Conservation (phyloP, 2,888 invertebrate species). For the Harmothoe impar region DNA sequence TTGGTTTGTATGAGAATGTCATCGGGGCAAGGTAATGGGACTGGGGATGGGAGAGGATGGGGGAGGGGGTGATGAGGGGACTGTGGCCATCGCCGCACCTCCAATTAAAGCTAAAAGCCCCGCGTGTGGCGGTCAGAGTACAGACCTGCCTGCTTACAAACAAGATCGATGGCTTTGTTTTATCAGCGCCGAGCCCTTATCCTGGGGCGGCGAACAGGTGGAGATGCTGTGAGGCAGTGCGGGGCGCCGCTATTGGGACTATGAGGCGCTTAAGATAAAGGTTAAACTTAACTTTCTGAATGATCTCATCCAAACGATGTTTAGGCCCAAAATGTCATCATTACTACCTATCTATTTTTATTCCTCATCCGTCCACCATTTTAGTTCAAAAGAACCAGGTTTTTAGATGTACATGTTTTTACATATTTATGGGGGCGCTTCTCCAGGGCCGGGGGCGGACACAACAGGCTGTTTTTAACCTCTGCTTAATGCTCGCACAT, state of each 20-base stretch:
- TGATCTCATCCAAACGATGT: too few relatives aligned
- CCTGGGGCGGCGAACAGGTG: not conserved
- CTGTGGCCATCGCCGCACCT: not conserved
- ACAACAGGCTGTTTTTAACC: too few relatives aligned
- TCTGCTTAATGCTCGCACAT: not conserved
- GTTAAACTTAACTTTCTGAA: too few relatives aligned
- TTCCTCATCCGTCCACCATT: not conserved
- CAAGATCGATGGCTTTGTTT: conserved; percentile 28
- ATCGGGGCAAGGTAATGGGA: not conserved
- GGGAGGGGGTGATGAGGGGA: not conserved
- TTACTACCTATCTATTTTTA: not conserved
- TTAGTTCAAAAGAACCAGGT: too few relatives aligned
- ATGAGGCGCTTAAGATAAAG: too few relatives aligned
- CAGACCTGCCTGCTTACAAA: not conserved
- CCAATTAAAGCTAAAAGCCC: conserved; percentile 45
- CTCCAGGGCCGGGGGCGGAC: too few relatives aligned
- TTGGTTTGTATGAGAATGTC: conserved; percentile 32
- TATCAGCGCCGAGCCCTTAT: not conserved
- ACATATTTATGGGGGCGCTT: too few relatives aligned
- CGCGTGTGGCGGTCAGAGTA: not conserved
- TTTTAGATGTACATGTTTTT: too few relatives aligned
- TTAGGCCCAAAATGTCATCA: too few relatives aligned
- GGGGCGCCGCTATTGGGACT: not conserved
- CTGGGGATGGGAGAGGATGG: not conserved
- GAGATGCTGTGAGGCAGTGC: not conserved